A percentile compares a stretch with the other conserved stretches of the same genome.
Evolutionary conservation across 1,140 invertebrate species (phyloP).

Genomic region (Drosophila elegans): DNA sequence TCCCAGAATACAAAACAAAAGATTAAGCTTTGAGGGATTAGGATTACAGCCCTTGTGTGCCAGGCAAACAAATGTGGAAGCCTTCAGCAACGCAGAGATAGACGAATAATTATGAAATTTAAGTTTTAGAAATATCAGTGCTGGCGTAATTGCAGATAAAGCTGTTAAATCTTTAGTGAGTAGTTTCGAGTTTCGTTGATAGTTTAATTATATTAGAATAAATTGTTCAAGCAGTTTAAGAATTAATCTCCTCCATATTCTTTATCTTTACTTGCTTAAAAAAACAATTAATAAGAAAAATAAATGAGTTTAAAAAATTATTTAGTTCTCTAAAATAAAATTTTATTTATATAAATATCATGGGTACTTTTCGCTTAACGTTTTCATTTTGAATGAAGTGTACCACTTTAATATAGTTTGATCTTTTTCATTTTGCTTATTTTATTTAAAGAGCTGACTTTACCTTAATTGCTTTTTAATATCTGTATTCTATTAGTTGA

Average conservation of each 20-base stretch:
- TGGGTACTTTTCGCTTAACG: too few relatives aligned
- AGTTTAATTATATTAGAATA: too few relatives aligned
- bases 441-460: not conserved
- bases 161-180: not conserved
- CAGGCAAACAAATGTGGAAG: conserved; percentile 31
- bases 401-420: too few relatives aligned
- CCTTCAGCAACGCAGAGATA: conserved; percentile 9
- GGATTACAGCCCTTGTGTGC: conserved; percentile 32
- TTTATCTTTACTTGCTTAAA: too few relatives aligned
- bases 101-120: conserved; percentile 25
- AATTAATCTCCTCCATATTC: too few relatives aligned
- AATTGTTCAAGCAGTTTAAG: too few relatives aligned
- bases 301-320: too few relatives aligned
- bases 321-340: not conserved
- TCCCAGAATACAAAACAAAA: conserved; percentile 35
- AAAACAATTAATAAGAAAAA: too few relatives aligned
- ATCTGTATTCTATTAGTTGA: not conserved
- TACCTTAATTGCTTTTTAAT: not conserved
- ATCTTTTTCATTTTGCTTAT: not conserved
- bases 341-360: not conserved
- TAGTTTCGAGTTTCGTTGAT: not conserved
- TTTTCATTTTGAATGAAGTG: too few relatives aligned
- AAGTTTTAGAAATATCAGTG: not conserved
- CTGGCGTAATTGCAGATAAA: not conserved
- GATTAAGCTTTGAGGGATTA: conserved; percentile 48